A percentile compares a stretch with the other conserved stretches of the same genome.
Evolutionary conservation across 2,113 vertebrate genomes (phyloP).

Genomic region (Ciconia boyciana): DNA sequence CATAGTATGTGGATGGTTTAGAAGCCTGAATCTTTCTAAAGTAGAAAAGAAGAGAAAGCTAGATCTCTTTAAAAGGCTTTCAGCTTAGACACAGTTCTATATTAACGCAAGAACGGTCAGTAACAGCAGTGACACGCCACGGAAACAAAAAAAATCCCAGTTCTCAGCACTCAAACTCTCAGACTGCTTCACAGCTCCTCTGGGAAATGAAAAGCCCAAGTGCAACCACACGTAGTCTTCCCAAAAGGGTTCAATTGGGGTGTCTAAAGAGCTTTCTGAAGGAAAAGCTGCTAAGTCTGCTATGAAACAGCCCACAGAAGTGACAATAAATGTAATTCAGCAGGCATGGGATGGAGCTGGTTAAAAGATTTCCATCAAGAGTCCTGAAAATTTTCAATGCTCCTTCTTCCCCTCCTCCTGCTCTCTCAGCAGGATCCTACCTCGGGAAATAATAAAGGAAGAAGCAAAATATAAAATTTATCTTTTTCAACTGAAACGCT

Average conservation of each 20-base stretch:
- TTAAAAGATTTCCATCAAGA: not conserved
- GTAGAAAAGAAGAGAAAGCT: not conserved
- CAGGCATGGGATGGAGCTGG: not conserved
- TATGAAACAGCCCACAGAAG: not conserved
- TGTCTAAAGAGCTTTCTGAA: not conserved
- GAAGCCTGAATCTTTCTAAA: not conserved
- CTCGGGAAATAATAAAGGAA: not conserved
- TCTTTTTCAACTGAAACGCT: not conserved
- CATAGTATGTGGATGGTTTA: not conserved
- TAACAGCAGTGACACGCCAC: not conserved
- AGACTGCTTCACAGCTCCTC: not conserved
- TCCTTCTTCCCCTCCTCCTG: not conserved
- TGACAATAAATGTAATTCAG: not conserved
- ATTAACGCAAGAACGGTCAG: not conserved
- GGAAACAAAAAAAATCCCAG: not conserved
- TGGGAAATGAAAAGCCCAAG: not conserved
- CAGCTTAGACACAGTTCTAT: not conserved
- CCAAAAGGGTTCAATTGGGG: not conserved
- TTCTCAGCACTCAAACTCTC: not conserved
- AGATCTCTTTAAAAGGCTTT: not conserved
- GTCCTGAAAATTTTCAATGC: not conserved
- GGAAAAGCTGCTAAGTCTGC: not conserved
- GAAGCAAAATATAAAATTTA: not conserved
- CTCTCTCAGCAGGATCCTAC: not conserved
- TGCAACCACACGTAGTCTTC: accelerated